Percentiles rank a stretch among this genome's conserved stretches.
These are phyloP conservation scores for Forbesichthys papilliferus DNA, from an alignment of 2,113 vertebrate species.

Conservation along the genomic window DNA sequence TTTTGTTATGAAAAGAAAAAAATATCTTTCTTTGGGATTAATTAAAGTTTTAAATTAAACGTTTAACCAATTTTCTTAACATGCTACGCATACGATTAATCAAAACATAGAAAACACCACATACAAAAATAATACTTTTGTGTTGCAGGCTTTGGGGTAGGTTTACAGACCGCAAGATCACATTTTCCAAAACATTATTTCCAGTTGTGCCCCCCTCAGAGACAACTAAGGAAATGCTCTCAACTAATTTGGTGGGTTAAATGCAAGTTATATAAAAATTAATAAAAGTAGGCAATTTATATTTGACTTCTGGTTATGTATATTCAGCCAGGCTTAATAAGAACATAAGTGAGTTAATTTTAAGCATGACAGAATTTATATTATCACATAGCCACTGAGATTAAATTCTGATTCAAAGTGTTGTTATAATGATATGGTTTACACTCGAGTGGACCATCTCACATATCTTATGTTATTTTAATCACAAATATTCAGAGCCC, in stretches of 20 bases:
- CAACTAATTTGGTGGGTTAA: not conserved
- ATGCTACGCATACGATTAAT: no score
- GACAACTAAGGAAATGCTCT: not conserved
- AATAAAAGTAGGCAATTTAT: not conserved
- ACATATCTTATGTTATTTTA: slow-evolving; percentile 10
- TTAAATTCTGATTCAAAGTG: not conserved
- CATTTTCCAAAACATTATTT: not conserved
- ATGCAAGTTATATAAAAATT: not conserved
- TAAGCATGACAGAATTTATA: not conserved
- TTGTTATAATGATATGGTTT: slow-evolving; percentile 17
- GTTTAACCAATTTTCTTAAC: no score
- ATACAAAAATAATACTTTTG: no score
- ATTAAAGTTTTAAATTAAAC: no score
- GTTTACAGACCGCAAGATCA: slow-evolving; percentile 1
- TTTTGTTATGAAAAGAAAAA: no score
- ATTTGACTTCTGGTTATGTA: not conserved
- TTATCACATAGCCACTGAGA: not conserved
- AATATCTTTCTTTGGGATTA: no score
- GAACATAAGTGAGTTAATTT: not conserved
- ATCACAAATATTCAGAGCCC: slow-evolving; percentile 17
- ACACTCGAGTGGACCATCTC: not conserved
- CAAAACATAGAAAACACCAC: no score
- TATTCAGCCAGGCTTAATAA: not conserved
- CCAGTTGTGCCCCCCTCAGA: no score
- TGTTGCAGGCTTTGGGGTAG: no score